Percentiles rank a stretch among this genome's conserved stretches.
Evolutionary conservation across 1,140 invertebrate genomes (phyloP).

Genomic region (Trichonephila clavipes): DNA sequence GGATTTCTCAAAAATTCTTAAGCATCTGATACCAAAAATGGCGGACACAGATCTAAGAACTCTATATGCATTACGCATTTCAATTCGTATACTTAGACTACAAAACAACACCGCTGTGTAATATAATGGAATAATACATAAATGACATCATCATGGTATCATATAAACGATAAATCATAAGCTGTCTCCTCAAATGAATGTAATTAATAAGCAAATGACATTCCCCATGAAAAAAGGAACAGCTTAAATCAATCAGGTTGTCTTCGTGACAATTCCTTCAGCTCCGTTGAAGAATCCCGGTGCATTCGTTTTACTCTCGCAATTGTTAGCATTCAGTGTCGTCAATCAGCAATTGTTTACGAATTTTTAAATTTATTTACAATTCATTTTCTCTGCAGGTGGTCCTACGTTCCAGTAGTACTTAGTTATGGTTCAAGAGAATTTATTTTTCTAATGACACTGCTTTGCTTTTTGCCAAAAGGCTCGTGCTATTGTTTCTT

Average conservation of each 20-base stretch:
- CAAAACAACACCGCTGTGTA: not conserved
- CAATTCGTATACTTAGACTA: no score
- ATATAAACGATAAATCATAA: not conserved
- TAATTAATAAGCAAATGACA: not conserved
- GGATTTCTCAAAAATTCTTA: no score
- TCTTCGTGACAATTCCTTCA: not conserved
- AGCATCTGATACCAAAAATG: no score
- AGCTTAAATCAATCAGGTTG: not conserved
- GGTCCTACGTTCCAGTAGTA: not conserved
- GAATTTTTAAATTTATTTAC: slow-evolving; percentile 42
- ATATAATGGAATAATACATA: not conserved
- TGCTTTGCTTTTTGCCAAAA: not conserved
- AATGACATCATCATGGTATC: not conserved
- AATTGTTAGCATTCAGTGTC: not conserved
- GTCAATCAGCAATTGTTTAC: not conserved
- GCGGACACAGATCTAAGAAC: no score
- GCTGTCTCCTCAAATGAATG: not conserved
- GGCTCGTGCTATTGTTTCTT: not conserved
- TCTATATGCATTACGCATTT: no score
- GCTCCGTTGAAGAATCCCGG: not conserved
- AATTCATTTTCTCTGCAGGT: slow-evolving; percentile 23
- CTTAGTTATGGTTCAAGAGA: slow-evolving; percentile 12
- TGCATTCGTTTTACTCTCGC: not conserved
- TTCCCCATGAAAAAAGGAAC: not conserved
- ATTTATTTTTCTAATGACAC: not conserved